Evolutionary conservation across 1,140 invertebrate species (phyloP).

Genomic region (Globodera rostochiensis): DNA sequence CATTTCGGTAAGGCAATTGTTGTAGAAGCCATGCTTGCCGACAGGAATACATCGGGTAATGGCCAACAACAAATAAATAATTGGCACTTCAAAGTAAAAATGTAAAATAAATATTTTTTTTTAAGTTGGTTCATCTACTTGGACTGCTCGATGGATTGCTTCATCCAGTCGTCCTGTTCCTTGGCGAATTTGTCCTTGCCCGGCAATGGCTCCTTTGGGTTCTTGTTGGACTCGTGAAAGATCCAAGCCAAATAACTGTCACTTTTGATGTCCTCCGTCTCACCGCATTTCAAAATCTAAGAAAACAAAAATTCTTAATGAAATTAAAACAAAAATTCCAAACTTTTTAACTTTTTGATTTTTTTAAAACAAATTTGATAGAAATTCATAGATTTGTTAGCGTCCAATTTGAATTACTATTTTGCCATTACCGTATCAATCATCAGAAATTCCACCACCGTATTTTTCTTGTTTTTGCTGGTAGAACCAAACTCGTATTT

Average conservation of each 20-base stretch:
- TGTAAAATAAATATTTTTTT: conserved; percentile 6
- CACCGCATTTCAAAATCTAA: conserved; percentile 2
- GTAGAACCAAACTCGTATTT: conserved; percentile 20
- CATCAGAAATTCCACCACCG: conserved; percentile 25
- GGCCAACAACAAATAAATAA: conserved; percentile 68
- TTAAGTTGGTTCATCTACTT: conserved; percentile 49
- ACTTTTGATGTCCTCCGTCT: conserved; percentile 4
- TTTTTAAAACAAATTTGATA: too few species aligned
- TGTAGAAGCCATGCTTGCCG: conserved; percentile 68
- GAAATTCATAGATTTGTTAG: too few species aligned
- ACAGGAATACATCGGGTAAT: conserved; percentile 69
- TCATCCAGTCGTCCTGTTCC: conserved; percentile 3
- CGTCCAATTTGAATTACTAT: too few species aligned
- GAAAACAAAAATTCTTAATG: not conserved
- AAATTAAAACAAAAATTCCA: too few species aligned
- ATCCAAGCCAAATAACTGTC: conserved; percentile 11
- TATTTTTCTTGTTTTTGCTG: not conserved
- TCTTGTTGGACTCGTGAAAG: not conserved
- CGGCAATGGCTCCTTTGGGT: conserved; percentile 2
- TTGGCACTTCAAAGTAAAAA: conserved; percentile 63
- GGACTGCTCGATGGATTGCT: conserved; percentile 21
- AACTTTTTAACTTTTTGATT: too few species aligned
- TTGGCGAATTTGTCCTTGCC: conserved; percentile 2
- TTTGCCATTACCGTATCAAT: conserved; percentile 26
- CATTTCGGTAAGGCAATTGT: conserved; percentile 66